These are phyloP conservation scores for Oegoconia quadripuncta DNA, from an alignment of 2,888 invertebrate genomes.

Conservation along the genomic window DNA sequence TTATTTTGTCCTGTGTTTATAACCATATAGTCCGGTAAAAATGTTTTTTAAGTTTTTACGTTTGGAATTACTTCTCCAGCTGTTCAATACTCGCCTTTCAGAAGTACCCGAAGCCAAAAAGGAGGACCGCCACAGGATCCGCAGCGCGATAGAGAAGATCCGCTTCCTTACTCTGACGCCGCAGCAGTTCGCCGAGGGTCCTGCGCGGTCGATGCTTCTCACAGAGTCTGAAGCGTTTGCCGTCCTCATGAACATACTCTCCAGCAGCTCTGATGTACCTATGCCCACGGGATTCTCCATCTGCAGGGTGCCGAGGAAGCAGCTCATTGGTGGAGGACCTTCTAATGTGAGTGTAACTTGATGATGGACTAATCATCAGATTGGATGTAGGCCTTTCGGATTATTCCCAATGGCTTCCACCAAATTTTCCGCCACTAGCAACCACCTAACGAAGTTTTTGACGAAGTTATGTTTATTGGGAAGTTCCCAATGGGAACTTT, in stretches of 20 bases:
- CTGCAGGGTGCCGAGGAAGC: constrained; percentile 14
- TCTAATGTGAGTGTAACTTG: constrained; percentile 38
- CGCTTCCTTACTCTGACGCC: constrained; percentile 89
- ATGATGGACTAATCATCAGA: background rate
- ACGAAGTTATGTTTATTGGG: too few species aligned
- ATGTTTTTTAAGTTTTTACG: background rate
- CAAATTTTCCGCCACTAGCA: too few species aligned
- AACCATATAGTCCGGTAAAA: too few species aligned
- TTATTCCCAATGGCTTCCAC: too few species aligned
- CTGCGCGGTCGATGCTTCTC: constrained; percentile 86
- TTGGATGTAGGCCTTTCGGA: background rate
- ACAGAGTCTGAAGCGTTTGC: constrained; percentile 88
- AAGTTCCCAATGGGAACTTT: too few species aligned
- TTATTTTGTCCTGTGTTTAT: too few species aligned
- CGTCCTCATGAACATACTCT: constrained; percentile 90
- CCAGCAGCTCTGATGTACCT: constrained; percentile 81
- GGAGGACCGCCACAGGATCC: constrained; percentile 35
- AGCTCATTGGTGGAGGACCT: constrained; percentile 44
- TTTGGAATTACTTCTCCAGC: too few species aligned
- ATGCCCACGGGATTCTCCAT: constrained; percentile 87
- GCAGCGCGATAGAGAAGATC: constrained; percentile 86
- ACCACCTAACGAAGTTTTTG: too few species aligned
- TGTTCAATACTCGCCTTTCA: too few species aligned
- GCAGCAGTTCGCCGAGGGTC: constrained; percentile 90
- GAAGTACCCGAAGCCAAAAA: too few species aligned